Conservation (phyloP, 2,797 vertebrate species). For the Neomorphus geoffroyi region DNA sequence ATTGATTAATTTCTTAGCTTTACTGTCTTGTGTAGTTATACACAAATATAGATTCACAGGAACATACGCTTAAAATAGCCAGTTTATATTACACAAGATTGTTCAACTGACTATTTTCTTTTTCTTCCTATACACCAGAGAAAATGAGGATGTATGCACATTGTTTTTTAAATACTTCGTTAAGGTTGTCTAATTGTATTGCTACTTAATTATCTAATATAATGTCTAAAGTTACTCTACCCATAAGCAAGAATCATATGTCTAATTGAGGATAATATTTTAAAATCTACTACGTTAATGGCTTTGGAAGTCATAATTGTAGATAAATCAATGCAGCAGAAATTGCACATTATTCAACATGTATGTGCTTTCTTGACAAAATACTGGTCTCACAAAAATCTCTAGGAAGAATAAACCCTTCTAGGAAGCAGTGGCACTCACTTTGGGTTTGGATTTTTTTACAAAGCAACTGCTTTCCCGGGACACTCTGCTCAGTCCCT, state of each 20-base stretch:
- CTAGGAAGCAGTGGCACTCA: neutral
- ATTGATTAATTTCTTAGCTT: neutral
- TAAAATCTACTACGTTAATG: neutral
- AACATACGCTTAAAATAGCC: neutral
- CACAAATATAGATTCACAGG: neutral
- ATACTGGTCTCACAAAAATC: neutral
- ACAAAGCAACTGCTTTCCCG: neutral
- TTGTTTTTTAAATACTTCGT: neutral
- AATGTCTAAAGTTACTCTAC: neutral
- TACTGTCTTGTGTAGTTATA: neutral
- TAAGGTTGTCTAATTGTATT: neutral
- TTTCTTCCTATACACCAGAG: neutral
- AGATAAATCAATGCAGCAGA: neutral
- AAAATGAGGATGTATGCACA: neutral
- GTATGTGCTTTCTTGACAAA: neutral
- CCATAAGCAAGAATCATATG: neutral
- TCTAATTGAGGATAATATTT: neutral
- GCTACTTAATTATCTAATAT: neutral
- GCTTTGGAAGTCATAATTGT: neutral
- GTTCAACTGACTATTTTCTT: neutral
- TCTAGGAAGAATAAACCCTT: neutral
- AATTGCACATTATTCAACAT: neutral
- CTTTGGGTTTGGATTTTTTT: neutral
- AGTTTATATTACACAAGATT: neutral
- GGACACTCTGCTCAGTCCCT: neutral